Conservation (phyloP, 2,888 invertebrate species). For the Orchestes rusci region DNA sequence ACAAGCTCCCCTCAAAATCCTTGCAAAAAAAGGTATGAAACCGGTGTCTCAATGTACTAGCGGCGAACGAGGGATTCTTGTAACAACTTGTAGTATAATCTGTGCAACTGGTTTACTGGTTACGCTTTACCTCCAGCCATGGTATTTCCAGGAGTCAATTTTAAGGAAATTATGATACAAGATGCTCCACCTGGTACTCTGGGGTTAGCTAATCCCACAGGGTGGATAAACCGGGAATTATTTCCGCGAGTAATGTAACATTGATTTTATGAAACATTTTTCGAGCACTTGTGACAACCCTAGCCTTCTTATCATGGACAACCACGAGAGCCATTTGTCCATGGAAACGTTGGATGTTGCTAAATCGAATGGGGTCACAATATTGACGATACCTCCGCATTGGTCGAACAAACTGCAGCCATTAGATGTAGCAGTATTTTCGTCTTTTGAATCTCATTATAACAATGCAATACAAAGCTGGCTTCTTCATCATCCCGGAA, state of each 20-base stretch:
- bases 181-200: conserved; percentile 7
- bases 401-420: conserved; percentile 29
- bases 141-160: conserved; percentile 7
- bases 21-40: conserved; percentile 27
- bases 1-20: conserved; percentile 25
- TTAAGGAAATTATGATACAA: conserved; percentile 2
- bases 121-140: not conserved
- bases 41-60: conserved; percentile 21
- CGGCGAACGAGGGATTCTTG: not conserved
- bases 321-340: conserved; percentile 34
- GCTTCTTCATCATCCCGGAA: conserved; percentile 19
- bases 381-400: conserved; percentile 27
- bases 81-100: not conserved
- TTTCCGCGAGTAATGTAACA: conserved; percentile 7
- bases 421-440: conserved; percentile 25
- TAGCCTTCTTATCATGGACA: conserved; percentile 31
- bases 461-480: conserved; percentile 21
- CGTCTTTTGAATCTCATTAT: conserved; percentile 27
- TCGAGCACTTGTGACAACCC: conserved; percentile 26
- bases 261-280: conserved; percentile 18
- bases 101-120: conserved; percentile 11
- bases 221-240: conserved; percentile 6
- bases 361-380: conserved; percentile 25
- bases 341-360: conserved; percentile 8
- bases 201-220: conserved; percentile 6